phyloP scores from a whole-genome alignment of 2,797 vertebrate species.

The Sebastes miniatus region DNA sequence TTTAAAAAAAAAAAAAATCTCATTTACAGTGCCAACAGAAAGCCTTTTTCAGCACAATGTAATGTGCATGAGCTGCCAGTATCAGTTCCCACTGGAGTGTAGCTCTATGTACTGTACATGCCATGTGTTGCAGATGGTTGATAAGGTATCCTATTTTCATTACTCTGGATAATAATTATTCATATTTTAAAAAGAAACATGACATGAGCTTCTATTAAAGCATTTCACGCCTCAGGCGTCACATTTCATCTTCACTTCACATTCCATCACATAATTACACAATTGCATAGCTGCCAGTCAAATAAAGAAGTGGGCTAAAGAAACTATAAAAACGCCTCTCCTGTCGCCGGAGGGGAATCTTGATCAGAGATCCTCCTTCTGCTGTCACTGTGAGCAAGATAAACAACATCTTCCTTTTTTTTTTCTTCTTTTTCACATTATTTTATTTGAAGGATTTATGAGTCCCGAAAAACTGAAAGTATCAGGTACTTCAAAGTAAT shows the following conservation, averaged over 20 bases:
- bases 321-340: neutral
- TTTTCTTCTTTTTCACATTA: neutral
- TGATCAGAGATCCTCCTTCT: neutral
- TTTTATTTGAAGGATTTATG: neutral
- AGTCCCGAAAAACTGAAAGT: neutral
- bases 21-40: neutral
- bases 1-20: neutral
- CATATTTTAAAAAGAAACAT: neutral
- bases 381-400: neutral
- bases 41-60: neutral
- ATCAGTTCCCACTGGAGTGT: neutral
- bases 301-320: neutral
- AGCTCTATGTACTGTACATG: neutral
- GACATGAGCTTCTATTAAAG: neutral
- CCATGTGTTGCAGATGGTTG: too few species aligned
- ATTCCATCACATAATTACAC: constrained; percentile 19
- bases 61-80: neutral
- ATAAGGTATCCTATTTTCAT: neutral
- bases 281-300: constrained; percentile 10
- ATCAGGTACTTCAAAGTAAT: too few species aligned
- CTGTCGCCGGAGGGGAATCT: constrained; percentile 2
- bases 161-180: neutral
- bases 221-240: neutral
- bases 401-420: neutral
- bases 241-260: neutral